A percentile compares a stretch with the other conserved stretches of the same genome.
Evolutionary conservation across 2,888 invertebrate species (phyloP).

Genomic region (Trichacis sp.): DNA sequence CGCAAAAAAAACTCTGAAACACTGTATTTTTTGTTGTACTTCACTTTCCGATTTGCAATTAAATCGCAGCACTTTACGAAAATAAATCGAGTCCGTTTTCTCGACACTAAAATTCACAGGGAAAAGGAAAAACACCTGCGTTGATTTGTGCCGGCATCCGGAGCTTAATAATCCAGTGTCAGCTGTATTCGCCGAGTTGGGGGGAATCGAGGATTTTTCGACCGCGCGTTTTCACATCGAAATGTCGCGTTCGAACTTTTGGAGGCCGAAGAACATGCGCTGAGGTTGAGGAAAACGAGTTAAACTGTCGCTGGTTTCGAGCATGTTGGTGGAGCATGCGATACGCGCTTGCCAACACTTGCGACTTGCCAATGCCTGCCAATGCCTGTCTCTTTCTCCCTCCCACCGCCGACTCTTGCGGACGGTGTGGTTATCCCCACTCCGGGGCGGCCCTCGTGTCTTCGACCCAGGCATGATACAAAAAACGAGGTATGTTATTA

Average conservation of each 20-base stretch:
- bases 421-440: too few relatives aligned
- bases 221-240: constrained; percentile 16
- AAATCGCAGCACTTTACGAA: too few relatives aligned
- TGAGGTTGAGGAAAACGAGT: constrained; percentile 25
- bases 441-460: too few relatives aligned
- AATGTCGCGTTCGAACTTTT: too few relatives aligned
- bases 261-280: constrained; percentile 18
- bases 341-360: constrained; percentile 58
- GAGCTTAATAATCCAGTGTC: constrained; percentile 6
- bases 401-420: constrained; percentile 3
- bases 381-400: constrained; percentile 10
- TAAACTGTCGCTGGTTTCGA: constrained; percentile 60
- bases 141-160: constrained; percentile 6
- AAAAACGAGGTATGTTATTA: too few relatives aligned
- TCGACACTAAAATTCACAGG: too few relatives aligned
- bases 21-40: too few relatives aligned
- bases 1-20: too few relatives aligned
- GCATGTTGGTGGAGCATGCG: constrained; percentile 52
- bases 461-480: too few relatives aligned
- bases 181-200: constrained; percentile 15
- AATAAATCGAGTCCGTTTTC: too few relatives aligned
- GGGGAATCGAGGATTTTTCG: constrained; percentile 15
- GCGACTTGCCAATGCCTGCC: constrained; percentile 22
- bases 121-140: constrained; percentile 14
- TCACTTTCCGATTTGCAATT: too few relatives aligned